Evolutionary conservation across 1,140 invertebrate genomes (phyloP).

Genomic region (Drosophila athabasca): DNA sequence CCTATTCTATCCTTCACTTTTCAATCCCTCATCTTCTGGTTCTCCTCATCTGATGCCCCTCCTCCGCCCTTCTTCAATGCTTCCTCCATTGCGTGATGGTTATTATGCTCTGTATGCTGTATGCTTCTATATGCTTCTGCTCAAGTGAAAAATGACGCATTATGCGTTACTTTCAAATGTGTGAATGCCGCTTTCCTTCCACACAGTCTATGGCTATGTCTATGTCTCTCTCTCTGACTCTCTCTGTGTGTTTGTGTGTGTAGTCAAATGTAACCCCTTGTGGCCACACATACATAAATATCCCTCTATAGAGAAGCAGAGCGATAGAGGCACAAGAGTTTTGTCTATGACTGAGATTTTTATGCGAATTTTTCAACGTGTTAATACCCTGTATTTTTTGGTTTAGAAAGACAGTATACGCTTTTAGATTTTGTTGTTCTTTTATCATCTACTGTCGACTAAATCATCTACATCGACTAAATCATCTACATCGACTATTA

Average conservation of each 20-base stretch:
- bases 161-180: constrained; percentile 58
- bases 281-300: constrained; percentile 46
- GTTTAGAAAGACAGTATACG: too few relatives aligned
- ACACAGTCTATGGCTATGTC: not conserved
- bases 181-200: constrained; percentile 23
- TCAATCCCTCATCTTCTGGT: too few relatives aligned
- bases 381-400: constrained; percentile 28
- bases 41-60: too few relatives aligned
- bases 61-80: not conserved
- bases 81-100: constrained; percentile 12
- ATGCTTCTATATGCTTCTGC: constrained; percentile 51
- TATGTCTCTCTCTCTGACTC: not conserved
- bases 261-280: constrained; percentile 62
- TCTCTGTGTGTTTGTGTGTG: constrained; percentile 29
- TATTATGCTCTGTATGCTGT: constrained; percentile 25
- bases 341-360: constrained; percentile 66
- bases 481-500: too few relatives aligned
- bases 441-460: too few relatives aligned
- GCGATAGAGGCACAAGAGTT: constrained; percentile 21
- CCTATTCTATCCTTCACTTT: too few relatives aligned
- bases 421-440: too few relatives aligned
- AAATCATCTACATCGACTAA: too few relatives aligned
- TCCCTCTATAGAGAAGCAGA: constrained; percentile 18
- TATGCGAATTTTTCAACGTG: constrained; percentile 45
- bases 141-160: constrained; percentile 76